Conservation (phyloP, 2,888 invertebrate species). For the Kryphioiulus occultus region DNA sequence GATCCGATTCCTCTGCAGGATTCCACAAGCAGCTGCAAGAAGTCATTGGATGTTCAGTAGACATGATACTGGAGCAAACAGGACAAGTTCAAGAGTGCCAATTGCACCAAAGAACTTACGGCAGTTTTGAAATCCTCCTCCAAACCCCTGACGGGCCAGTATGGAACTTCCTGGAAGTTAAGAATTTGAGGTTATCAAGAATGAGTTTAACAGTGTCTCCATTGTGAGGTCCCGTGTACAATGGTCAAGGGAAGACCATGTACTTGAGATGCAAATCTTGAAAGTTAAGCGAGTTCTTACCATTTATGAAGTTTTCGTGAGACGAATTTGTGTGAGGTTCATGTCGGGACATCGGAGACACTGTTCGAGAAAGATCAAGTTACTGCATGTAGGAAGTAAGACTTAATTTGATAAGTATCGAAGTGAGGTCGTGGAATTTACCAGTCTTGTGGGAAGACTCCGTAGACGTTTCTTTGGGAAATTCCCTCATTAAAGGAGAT, state of each 20-base stretch:
- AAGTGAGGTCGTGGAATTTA: no score
- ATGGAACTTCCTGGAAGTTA: background rate
- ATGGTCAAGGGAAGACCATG: no score
- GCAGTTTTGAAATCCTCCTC: slow-evolving; percentile 4
- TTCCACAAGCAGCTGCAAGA: slow-evolving; percentile 38
- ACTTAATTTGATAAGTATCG: no score
- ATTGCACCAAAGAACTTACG: background rate
- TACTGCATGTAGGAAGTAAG: no score
- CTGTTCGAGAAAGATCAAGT: background rate
- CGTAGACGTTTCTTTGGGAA: no score
- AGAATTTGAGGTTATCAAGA: background rate
- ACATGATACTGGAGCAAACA: background rate
- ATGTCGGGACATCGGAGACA: background rate
- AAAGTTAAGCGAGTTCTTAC: background rate
- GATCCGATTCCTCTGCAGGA: slow-evolving; percentile 43
- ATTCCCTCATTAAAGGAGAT: no score
- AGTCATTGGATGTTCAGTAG: background rate
- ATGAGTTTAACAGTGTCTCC: no score
- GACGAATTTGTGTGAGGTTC: background rate
- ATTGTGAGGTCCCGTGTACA: no score
- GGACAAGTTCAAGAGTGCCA: background rate
- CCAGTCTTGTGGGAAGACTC: no score
- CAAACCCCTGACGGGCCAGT: background rate
- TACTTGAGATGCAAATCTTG: no score
- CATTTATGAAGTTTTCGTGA: background rate